phyloP scores from a whole-genome alignment of 1,140 invertebrate genomes.

The Papilio helenus region DNA sequence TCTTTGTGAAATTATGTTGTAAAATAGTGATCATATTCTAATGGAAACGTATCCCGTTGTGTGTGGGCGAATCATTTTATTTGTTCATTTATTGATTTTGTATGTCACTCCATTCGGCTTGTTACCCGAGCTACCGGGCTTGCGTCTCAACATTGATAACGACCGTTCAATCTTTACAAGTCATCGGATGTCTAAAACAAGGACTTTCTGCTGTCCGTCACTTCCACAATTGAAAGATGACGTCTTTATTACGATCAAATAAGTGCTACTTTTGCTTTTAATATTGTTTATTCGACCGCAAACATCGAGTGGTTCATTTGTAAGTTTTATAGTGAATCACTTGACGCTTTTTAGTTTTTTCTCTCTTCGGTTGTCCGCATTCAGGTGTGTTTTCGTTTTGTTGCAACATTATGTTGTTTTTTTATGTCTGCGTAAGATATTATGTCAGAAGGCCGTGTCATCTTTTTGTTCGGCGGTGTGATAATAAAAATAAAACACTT shows the following conservation, averaged over 20 bases:
- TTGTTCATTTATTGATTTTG: slow-evolving; percentile 70
- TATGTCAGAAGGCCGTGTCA: slow-evolving; percentile 69
- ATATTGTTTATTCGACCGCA: slow-evolving; percentile 31
- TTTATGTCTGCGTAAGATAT: slow-evolving; percentile 63
- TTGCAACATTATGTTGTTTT: slow-evolving; percentile 54
- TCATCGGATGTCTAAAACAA: slow-evolving; percentile 56
- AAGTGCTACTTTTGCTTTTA: slow-evolving; percentile 45
- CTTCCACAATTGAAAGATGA: slow-evolving; percentile 29
- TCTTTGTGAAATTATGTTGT: too few species aligned
- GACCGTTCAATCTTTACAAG: slow-evolving; percentile 63
- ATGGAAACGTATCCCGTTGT: slow-evolving; percentile 54
- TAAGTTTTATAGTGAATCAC: slow-evolving; percentile 71
- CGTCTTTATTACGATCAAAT: slow-evolving; percentile 52
- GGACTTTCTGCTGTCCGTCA: slow-evolving; percentile 36
- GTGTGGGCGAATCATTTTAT: slow-evolving; percentile 71
- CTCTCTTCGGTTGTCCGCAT: slow-evolving; percentile 40
- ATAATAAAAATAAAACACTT: slow-evolving; percentile 67
- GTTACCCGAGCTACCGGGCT: slow-evolving; percentile 72
- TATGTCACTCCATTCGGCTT: slow-evolving; percentile 65
- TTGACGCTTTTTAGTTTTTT: slow-evolving; percentile 61
- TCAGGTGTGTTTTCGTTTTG: slow-evolving; percentile 55
- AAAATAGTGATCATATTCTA: background rate
- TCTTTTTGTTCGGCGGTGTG: slow-evolving; percentile 58
- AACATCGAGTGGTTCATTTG: slow-evolving; percentile 44
- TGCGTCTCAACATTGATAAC: slow-evolving; percentile 58